Evolutionary conservation across 2,888 invertebrate species (phyloP).

Genomic region (Eristalis intricaria): DNA sequence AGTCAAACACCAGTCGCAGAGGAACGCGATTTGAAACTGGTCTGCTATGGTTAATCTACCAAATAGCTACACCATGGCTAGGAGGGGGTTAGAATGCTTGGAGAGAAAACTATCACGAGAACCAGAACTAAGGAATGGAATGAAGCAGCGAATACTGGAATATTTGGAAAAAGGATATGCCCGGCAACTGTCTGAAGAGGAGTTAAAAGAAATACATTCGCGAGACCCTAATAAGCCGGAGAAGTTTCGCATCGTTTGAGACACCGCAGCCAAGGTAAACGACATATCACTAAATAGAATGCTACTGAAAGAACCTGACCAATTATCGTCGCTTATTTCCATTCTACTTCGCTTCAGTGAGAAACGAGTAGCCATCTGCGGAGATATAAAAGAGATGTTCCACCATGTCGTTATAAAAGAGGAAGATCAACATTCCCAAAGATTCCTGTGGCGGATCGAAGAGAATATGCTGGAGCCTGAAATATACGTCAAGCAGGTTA

Average conservation of each 20-base stretch:
- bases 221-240: conserved; percentile 17
- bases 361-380: too few relatives aligned
- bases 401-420: too few relatives aligned
- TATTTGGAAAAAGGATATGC: conserved; percentile 70
- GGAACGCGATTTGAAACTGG: conserved; percentile 36
- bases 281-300: conserved; percentile 74
- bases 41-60: conserved; percentile 32
- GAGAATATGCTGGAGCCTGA: too few relatives aligned
- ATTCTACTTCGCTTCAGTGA: too few relatives aligned
- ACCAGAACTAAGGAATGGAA: conserved; percentile 26
- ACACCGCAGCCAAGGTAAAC: conserved; percentile 75
- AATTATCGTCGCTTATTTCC: conserved; percentile 10
- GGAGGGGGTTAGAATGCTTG: conserved; percentile 47
- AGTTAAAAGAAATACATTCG: conserved; percentile 30
- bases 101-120: conserved; percentile 62
- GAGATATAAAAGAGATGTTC: too few relatives aligned
- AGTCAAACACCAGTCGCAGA: conserved; percentile 1
- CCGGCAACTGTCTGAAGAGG: conserved; percentile 44
- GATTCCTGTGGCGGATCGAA: too few relatives aligned
- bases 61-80: conserved; percentile 57
- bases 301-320: conserved; percentile 74
- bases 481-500: background rate
- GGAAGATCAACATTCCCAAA: too few relatives aligned
- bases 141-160: conserved; percentile 52
- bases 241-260: conserved; percentile 75